Evolutionary conservation across 2,797 vertebrate genomes (phyloP).

Genomic region (Microctenopoma lineatum): DNA sequence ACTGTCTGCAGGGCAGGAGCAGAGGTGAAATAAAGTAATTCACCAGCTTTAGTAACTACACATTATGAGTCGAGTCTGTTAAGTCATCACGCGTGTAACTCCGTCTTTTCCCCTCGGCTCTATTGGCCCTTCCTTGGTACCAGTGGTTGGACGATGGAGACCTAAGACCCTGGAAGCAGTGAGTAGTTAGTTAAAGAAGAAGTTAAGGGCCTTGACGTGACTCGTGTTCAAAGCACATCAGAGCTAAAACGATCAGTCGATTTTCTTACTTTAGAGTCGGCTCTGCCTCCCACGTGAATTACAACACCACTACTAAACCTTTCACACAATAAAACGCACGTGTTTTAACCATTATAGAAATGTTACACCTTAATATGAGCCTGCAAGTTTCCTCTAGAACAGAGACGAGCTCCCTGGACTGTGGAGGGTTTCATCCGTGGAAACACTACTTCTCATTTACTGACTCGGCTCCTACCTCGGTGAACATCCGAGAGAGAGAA

Average conservation of each 20-base stretch:
- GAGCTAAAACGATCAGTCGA: background rate
- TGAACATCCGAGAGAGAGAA: too few relatives aligned
- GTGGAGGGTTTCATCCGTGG: too few relatives aligned
- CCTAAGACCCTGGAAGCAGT: background rate
- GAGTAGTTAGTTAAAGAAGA: background rate
- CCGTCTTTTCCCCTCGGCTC: background rate
- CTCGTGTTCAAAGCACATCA: constrained; percentile 17
- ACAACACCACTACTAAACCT: too few relatives aligned
- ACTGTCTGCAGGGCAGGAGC: constrained; percentile 42
- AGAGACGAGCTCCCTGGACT: too few relatives aligned
- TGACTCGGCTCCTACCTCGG: too few relatives aligned
- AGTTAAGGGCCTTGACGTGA: background rate
- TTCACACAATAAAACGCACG: too few relatives aligned
- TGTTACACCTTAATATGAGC: too few relatives aligned
- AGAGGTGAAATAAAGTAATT: constrained; percentile 37
- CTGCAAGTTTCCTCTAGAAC: too few relatives aligned
- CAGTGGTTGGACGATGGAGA: background rate
- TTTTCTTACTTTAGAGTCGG: background rate
- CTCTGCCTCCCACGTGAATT: too few relatives aligned
- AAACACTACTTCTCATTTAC: too few relatives aligned
- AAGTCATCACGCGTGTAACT: constrained; percentile 15
- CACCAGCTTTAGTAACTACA: constrained; percentile 26
- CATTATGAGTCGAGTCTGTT: constrained; percentile 24
- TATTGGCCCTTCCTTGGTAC: background rate
- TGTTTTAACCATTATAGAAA: too few relatives aligned